phyloP scores from a whole-genome alignment of 2,797 vertebrate species.

The Bradypodion ventrale region DNA sequence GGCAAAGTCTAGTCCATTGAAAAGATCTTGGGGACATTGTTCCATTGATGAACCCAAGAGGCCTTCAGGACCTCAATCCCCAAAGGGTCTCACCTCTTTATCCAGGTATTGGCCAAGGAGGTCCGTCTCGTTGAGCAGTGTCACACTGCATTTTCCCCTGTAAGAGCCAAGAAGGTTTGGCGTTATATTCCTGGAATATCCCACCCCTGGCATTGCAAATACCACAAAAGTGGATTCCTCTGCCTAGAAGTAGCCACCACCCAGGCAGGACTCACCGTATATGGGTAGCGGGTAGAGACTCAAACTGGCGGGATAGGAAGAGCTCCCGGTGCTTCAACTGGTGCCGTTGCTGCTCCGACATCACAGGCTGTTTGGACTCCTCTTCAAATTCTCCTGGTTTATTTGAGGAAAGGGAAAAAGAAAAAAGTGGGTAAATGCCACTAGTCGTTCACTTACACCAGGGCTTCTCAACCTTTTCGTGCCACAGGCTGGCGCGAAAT shows the following conservation, averaged over 20 bases:
- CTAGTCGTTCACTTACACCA: neutral
- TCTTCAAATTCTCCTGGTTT: constrained; percentile 88
- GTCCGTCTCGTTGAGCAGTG: constrained; percentile 95
- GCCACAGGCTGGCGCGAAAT: neutral
- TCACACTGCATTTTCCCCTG: constrained; percentile 96
- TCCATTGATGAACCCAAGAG: too few relatives aligned
- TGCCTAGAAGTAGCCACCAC: too few relatives aligned
- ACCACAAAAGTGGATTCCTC: too few relatives aligned
- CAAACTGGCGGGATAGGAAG: constrained; percentile 92
- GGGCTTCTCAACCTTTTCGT: neutral
- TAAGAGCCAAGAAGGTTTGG: neutral
- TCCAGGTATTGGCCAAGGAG: constrained; percentile 89
- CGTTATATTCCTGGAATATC: neutral
- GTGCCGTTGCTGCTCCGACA: constrained; percentile 90
- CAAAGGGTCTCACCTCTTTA: constrained; percentile 83
- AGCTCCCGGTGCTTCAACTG: constrained; percentile 95
- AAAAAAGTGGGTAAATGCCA: neutral
- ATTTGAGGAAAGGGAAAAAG: constrained; percentile 44
- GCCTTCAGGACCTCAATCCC: neutral
- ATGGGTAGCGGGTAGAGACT: constrained; percentile 92
- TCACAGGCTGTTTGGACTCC: constrained; percentile 91
- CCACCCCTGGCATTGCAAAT: too few relatives aligned
- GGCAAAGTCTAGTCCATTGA: neutral
- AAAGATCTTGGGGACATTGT: neutral
- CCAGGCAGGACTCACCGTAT: constrained; percentile 80